Conservation (phyloP, 2,797 vertebrate genomes). For the Halcyon leucocephala region DNA sequence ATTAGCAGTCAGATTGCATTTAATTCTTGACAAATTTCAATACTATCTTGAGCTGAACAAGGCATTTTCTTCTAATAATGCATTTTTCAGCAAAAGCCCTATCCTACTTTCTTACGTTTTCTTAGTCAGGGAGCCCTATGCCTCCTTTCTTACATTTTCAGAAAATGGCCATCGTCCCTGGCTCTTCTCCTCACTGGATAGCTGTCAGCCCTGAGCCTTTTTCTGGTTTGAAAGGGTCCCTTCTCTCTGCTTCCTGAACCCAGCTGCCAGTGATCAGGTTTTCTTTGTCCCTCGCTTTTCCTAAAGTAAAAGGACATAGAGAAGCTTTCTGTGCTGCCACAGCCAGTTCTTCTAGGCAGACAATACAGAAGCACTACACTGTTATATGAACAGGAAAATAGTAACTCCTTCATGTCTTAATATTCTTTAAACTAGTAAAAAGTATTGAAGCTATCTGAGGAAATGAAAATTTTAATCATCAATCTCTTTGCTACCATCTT, state of each 20-base stretch:
- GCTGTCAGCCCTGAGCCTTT: not conserved
- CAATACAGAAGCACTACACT: not conserved
- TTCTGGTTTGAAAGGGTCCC: not conserved
- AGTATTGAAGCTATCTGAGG: not conserved
- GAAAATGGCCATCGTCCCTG: fast-evolving
- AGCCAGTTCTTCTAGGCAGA: not conserved
- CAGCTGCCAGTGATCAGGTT: not conserved
- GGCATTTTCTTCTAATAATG: not conserved
- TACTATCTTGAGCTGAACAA: not conserved
- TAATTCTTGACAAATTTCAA: not conserved
- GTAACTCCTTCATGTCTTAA: not conserved
- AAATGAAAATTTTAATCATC: not conserved
- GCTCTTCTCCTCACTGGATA: not conserved
- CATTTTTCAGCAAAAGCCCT: not conserved
- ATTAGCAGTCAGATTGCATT: not conserved
- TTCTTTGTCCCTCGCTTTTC: not conserved
- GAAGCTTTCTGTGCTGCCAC: not conserved
- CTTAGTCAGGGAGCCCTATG: not conserved
- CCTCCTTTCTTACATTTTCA: not conserved
- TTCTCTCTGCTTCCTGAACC: not conserved
- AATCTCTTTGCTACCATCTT: not conserved
- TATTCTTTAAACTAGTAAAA: not conserved
- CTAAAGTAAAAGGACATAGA: not conserved
- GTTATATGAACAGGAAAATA: not conserved
- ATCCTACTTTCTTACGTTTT: not conserved